These are phyloP conservation scores for Cantharis rustica DNA, from an alignment of 2,888 invertebrate species.

Conservation along the genomic window DNA sequence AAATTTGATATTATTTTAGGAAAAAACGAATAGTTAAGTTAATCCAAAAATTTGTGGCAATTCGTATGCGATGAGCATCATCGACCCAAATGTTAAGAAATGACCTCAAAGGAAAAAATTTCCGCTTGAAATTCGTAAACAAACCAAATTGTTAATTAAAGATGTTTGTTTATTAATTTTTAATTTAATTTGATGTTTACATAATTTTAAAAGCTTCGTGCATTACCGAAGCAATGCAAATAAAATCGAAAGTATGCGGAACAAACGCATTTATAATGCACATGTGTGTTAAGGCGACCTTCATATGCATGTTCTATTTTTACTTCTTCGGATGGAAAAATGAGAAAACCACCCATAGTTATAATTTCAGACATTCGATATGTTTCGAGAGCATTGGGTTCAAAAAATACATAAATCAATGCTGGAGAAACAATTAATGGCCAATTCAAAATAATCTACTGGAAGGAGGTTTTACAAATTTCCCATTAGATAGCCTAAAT, in stretches of 20 bases:
- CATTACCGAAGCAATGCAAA: not conserved
- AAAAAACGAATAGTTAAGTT: too few relatives aligned
- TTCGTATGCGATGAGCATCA: not conserved
- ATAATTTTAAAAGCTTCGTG: not conserved
- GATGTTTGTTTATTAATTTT: not conserved
- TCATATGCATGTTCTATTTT: not conserved
- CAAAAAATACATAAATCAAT: not conserved
- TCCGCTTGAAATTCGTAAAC: not conserved
- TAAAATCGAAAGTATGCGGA: not conserved
- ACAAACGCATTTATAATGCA: not conserved
- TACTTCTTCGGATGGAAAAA: not conserved
- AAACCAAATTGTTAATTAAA: not conserved
- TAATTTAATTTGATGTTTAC: not conserved
- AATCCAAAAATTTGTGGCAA: too few relatives aligned
- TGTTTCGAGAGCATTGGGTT: not conserved
- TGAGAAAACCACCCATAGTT: not conserved
- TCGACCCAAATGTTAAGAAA: not conserved
- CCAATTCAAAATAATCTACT: not conserved
- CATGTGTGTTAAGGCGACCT: not conserved
- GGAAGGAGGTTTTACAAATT: not conserved
- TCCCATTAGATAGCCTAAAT: not conserved
- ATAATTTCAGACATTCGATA: not conserved
- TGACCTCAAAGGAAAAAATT: not conserved
- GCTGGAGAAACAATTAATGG: not conserved
- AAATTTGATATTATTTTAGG: too few relatives aligned